Evolutionary conservation across 1,140 invertebrate species (phyloP), one percentile per base, ranked within the genome.

Genomic region (Limonius californicus): DNA sequence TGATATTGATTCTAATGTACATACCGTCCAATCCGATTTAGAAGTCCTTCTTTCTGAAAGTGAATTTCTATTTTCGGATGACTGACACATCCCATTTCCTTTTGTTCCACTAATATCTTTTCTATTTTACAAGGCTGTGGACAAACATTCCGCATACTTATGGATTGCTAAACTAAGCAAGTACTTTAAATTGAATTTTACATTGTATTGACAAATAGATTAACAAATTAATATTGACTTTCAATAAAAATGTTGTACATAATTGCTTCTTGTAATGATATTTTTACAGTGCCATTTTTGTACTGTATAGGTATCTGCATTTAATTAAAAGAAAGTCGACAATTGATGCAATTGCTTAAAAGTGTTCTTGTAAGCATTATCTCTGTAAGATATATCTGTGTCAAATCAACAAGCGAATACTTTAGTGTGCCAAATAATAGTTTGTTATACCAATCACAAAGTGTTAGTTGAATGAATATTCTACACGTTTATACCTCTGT

Each of bases 21-120:
- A 84, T 69, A 84, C 83, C 61, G 82, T 85, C 71, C 84, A 84
- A 59, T 85, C 83, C 43, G 84, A 85, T 74, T 74, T 85, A 64
- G 83, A 85, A 68, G 84, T 84, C 55, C 73, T 85, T 15, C 76
- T 85, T 8, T 85, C 84, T 18, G 83, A 85, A 70, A 83, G 81
- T 69, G 83, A 85, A 71, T 84, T 83, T 61, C 76, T 84, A 27
- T 83, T 83, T 66, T 82, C 81, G 56, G 80, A 82, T 63, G 78
- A 80, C 76, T 84, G 80, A 83, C 65, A 50, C 20, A 23, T 32
- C 56, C 11, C 16, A 21, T 20, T 61, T 47, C 9, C 23, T 27
- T 27, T 27, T 27, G 23, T 27, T 27, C 3, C 23, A 27, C 11
- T 39, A 39, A 21, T 56, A 19, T 53, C 4, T 45, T 32, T 19